phyloP scores from a whole-genome alignment of 2,797 vertebrate species.

The Trichosurus vulpecula region DNA sequence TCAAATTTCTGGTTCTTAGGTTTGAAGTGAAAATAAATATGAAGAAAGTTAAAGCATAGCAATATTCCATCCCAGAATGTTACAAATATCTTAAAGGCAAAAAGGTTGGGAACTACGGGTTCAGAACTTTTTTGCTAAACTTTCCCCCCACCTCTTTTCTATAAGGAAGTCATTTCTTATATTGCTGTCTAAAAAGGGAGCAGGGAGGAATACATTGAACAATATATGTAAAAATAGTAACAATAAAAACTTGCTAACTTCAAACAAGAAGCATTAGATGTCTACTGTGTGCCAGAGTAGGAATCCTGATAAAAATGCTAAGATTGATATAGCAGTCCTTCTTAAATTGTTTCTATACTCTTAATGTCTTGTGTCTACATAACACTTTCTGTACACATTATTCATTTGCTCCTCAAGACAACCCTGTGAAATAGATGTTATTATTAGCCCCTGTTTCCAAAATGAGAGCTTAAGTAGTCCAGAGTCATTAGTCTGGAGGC shows the following conservation, averaged over 20 bases:
- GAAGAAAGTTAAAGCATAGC: background rate
- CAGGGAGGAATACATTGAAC: background rate
- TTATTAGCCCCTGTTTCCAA: background rate
- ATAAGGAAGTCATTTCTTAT: background rate
- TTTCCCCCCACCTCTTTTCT: fast-evolving
- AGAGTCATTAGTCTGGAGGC: background rate
- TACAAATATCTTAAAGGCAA: background rate
- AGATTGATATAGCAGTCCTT: background rate
- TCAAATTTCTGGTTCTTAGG: background rate
- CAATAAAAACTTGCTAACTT: background rate
- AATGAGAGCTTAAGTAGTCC: background rate
- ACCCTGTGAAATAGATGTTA: background rate
- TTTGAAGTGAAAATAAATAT: background rate
- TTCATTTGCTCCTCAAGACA: background rate
- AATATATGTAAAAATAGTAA: background rate
- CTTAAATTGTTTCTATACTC: background rate
- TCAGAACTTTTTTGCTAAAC: background rate
- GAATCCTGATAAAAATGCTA: background rate
- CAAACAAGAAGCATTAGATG: background rate
- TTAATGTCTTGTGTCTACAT: background rate
- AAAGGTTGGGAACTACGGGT: background rate
- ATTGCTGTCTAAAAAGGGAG: background rate
- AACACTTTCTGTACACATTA: background rate
- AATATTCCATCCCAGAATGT: background rate
- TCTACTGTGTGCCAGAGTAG: background rate